Conservation (phyloP, 2,113 vertebrate genomes). For the Catagonus wagneri region DNA sequence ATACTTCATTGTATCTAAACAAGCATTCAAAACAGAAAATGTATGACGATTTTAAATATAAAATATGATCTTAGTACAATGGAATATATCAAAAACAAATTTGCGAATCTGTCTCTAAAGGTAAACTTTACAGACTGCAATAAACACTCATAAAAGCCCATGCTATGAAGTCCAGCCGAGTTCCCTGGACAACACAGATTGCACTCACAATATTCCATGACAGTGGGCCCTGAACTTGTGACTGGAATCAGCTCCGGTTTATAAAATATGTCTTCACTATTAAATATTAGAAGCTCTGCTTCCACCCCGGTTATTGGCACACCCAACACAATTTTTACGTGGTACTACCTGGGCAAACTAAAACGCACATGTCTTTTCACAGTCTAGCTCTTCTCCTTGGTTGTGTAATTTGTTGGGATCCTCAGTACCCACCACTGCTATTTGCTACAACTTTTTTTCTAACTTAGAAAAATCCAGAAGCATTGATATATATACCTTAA, state of each 20-base stretch:
- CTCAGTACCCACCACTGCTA: neutral
- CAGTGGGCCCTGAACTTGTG: neutral
- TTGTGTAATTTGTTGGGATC: neutral
- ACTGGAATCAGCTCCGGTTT: neutral
- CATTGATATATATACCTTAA: neutral
- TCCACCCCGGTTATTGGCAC: neutral
- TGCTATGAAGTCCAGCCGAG: neutral
- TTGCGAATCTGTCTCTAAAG: neutral
- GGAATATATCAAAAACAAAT: neutral
- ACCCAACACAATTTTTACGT: neutral
- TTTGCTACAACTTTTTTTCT: accelerated
- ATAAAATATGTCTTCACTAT: neutral
- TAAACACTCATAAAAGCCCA: neutral
- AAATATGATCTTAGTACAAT: neutral
- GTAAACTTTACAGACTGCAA: neutral
- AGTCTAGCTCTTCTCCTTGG: neutral
- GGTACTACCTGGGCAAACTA: neutral
- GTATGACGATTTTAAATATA: neutral
- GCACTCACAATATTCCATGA: neutral
- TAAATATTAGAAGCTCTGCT: neutral
- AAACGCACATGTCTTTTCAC: neutral
- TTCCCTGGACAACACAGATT: neutral
- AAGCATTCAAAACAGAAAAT: neutral
- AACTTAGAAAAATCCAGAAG: neutral
- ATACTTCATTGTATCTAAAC: slow-evolving; percentile 25